Evolutionary conservation across 1,140 invertebrate species (phyloP).

Genomic region (Lordiphosa stackelbergi): DNA sequence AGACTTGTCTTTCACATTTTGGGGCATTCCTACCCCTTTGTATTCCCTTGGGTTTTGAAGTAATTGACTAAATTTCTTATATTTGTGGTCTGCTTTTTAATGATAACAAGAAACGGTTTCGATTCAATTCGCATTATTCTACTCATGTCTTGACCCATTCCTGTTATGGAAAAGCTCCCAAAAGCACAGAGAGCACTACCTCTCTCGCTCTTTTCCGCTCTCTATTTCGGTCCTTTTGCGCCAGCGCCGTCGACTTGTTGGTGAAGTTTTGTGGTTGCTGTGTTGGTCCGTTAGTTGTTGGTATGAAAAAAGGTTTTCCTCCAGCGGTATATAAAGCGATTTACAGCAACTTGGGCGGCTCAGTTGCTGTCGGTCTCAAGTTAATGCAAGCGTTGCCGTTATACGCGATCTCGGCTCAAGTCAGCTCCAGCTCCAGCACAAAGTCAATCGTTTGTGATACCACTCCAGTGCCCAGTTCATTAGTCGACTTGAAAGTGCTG

Average conservation of each 20-base stretch:
- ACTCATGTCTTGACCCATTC: conserved; percentile 10
- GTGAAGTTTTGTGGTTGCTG: conserved; percentile 50
- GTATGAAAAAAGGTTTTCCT: conserved; percentile 63
- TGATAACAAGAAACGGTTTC: conserved; percentile 2
- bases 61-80: conserved; percentile 40
- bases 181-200: conserved; percentile 47
- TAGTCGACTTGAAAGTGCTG: conserved; percentile 67
- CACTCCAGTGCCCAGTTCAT: conserved; percentile 56
- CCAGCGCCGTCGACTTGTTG: conserved; percentile 49
- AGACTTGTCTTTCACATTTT: conserved; percentile 62
- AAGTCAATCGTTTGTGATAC: conserved; percentile 27
- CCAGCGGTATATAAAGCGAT: conserved; percentile 68
- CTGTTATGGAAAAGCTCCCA: conserved; percentile 42
- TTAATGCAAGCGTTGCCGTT: conserved; percentile 50
- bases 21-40: too few species aligned
- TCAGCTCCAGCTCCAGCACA: conserved; percentile 7
- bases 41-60: too few species aligned
- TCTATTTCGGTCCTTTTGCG: conserved; percentile 55
- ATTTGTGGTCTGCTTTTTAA: background rate
- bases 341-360: conserved; percentile 71
- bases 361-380: conserved; percentile 67
- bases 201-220: conserved; percentile 17
- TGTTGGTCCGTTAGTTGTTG: conserved; percentile 32
- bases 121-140: too few species aligned
- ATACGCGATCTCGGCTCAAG: conserved; percentile 33